Evolutionary conservation across 2,888 invertebrate species (phyloP), one percentile per base, ranked within the genome.

Genomic region (Cynaeus angustus): DNA sequence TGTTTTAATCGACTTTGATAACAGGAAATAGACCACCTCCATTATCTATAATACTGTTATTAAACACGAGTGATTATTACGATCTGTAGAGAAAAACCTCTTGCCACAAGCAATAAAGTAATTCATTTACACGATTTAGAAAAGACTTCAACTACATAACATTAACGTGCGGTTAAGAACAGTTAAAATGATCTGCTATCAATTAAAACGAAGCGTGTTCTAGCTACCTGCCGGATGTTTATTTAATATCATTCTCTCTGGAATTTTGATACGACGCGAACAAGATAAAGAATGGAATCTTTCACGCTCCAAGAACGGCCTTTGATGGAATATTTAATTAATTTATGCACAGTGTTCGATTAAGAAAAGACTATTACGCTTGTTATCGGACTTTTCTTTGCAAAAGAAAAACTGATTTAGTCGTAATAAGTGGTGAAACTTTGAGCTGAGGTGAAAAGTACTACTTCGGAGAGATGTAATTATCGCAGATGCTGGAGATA

Each of bases 151-250:
- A 21, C 37, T 12, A 14, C 48, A 21, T 21, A 21, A 21, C 12
- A 48, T 33, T 46, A 45, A 10, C 46, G 28, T n/a, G 48, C 30
- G 46, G 61, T 62, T 62, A 61, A 50, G 26, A 50, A 62, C 62
- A 38, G 62, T 62, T 62, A 62, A 62, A 41, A 38, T 62, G 62
- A 62, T 62, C 41, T 62, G 62, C 14, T 48, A 62, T 50, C 62
- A 62, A 62, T 62, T 62, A 62, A 62, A 62, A 41, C 26, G 59
- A 59, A 30, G 30, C 46, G 33, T 59, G 30, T 55, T 38, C 7
- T 9, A 43, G 43, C 56, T 58, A 58, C 46, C 43, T 59, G 41
- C 33, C 59, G 46, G 61, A 62, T 52, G 62, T 62, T 62, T 62
- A 41, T 62, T 62, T 41, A 41, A 52, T 62, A 52, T 52, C 50